phyloP scores from a whole-genome alignment of 2,797 vertebrate species.

The Trachurus trachurus region DNA sequence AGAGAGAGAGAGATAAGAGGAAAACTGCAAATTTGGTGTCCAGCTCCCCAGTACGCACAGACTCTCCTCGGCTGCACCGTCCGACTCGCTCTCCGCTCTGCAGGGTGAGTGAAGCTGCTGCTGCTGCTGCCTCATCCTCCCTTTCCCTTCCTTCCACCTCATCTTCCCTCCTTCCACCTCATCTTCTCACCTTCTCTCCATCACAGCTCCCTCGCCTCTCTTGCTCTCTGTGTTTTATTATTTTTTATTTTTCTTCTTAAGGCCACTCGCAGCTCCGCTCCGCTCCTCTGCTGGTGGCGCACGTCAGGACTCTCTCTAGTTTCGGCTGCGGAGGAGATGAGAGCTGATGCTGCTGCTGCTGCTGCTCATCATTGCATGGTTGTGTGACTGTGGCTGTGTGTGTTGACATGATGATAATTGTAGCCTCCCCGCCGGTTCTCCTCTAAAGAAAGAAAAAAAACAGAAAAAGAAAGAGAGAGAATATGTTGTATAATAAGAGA shows the following conservation, averaged over 20 bases:
- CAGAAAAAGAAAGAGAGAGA: neutral
- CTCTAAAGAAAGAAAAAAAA: neutral
- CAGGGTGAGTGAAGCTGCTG: conserved; percentile 75
- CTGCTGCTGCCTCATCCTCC: conserved; percentile 1
- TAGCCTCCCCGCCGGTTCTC: neutral
- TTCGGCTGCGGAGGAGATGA: conserved; percentile 17
- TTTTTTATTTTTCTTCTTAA: neutral
- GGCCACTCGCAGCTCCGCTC: conserved; percentile 23
- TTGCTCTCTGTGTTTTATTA: neutral
- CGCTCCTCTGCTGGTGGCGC: conserved; percentile 33
- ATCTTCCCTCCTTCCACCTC: neutral
- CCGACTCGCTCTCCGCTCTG: conserved; percentile 68
- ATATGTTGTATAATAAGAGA: conserved; percentile 29
- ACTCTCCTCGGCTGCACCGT: conserved; percentile 64
- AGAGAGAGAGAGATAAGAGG: conserved; percentile 20
- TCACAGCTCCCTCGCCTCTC: neutral
- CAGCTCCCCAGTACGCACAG: conserved; percentile 70
- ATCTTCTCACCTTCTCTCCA: neutral
- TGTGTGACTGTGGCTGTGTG: conserved; percentile 1
- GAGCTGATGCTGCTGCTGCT: neutral
- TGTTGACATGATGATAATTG: neutral
- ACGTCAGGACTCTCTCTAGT: conserved; percentile 40
- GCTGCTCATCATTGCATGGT: too few species aligned
- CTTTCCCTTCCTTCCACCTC: neutral
- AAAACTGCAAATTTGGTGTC: conserved; percentile 70